A percentile compares a stretch with the other conserved stretches of the same genome.
These are phyloP conservation scores for Macrobrachium nipponense DNA, from an alignment of 1,140 invertebrate genomes.

Conservation along the genomic window DNA sequence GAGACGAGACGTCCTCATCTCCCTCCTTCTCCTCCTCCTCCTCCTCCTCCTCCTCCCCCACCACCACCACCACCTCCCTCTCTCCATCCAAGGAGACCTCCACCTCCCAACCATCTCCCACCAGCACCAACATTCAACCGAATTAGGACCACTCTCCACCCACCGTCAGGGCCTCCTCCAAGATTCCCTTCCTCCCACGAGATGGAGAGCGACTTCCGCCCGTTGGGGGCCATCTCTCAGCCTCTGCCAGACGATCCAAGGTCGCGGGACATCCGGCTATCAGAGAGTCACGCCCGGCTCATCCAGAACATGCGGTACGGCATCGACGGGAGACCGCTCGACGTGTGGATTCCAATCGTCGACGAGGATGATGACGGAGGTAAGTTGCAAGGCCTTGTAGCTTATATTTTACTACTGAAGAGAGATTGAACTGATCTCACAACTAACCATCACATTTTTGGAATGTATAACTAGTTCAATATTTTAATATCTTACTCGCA, in stretches of 20 bases:
- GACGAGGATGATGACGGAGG: background rate
- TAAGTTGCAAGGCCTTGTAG: background rate
- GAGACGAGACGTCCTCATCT: no score
- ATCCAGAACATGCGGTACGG: constrained; percentile 42
- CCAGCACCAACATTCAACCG: background rate
- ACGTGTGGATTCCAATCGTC: constrained; percentile 45
- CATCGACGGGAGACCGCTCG: constrained; percentile 36
- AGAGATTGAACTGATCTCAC: no score
- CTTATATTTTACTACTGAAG: background rate
- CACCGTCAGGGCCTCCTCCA: background rate
- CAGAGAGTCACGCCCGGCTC: constrained; percentile 44
- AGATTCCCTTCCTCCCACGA: constrained; percentile 14
- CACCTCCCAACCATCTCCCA: background rate
- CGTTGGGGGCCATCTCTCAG: constrained; percentile 25
- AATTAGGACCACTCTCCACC: background rate
- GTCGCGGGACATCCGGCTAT: background rate
- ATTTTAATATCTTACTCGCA: no score
- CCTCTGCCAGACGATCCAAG: constrained; percentile 16
- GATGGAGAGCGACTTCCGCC: constrained; percentile 30
- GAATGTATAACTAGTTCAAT: no score
- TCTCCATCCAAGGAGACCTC: background rate
- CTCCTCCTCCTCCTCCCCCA: background rate
- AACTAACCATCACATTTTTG: no score
- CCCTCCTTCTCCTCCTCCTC: background rate
- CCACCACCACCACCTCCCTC: background rate